A percentile compares a stretch with the other conserved stretches of the same genome.
These are phyloP conservation scores for Lasioglossum oenotherae DNA, from an alignment of 2,888 invertebrate species.

Conservation along the genomic window DNA sequence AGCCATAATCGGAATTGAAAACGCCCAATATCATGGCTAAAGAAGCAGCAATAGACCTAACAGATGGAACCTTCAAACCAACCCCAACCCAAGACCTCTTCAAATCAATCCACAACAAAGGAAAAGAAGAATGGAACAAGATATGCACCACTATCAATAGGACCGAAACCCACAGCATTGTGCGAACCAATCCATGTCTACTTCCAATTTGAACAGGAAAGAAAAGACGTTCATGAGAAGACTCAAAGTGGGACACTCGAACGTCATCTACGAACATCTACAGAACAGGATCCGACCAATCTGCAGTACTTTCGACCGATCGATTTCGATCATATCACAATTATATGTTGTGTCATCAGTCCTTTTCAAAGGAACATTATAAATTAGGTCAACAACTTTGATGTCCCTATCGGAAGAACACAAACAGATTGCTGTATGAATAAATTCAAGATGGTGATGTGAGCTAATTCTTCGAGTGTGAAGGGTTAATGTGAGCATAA, in stretches of 20 bases:
- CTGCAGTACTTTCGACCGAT: neutral
- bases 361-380: too few relatives aligned
- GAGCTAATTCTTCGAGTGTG: neutral
- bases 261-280: neutral
- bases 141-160: neutral
- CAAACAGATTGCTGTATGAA: neutral
- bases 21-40: neutral
- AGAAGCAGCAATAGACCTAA: neutral
- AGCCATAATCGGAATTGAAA: neutral
- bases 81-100: neutral
- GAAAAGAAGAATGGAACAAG: neutral
- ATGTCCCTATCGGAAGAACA: too few relatives aligned
- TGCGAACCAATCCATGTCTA: neutral
- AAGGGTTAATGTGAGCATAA: neutral
- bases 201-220: neutral
- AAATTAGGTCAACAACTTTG: neutral
- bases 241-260: neutral
- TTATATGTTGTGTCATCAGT: too few relatives aligned
- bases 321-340: too few relatives aligned
- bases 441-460: neutral
- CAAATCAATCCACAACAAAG: neutral
- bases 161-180: neutral
- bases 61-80: neutral
- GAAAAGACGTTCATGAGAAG: neutral
- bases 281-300: neutral